Evolutionary conservation across 2,888 invertebrate species (phyloP), one percentile per base, ranked within the genome.

Genomic region (Chloroclysta siterata): DNA sequence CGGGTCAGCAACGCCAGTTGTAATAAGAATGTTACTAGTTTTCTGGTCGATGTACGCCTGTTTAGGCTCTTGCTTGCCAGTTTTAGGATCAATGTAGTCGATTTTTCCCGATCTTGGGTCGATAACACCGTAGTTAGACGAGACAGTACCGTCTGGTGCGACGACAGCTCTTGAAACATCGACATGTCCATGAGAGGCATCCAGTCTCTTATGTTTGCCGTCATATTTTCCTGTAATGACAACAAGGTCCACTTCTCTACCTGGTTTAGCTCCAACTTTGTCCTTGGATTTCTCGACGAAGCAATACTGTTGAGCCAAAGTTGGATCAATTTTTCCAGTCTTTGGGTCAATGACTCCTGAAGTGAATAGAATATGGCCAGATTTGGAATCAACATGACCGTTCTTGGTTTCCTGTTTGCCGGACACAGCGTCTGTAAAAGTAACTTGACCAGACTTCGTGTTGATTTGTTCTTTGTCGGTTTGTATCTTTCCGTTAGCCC

Each of bases 41-140:
- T 94, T 94, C n/a, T 94, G 93, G 75, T 96, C 96, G n/a, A 96
- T 92, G 75, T 95, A 94, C 1, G 96, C 96, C 80, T 95, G 94
- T 80, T 94, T 94, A 3, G 94, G 88, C 72, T 95, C 95, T 70
- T 92, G 94, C 77, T 95, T 95, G 22, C 95, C 95, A 0, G 95
- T 94, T 72, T 94, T 93, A 3, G 94, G 94, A 69, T 95, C 95
- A 14, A 94, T 85, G 3, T 94, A 94, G 67, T 95, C 93, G 53
- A 96, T 89, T 56, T 94, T 95, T 4, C 95, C 96, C 4, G 93
- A 93, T 75, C 91, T 94, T 0, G 95, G 94, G 80, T 96, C 95
- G 60, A 96, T 94, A 22, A 94, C 82, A 15, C 96, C 96, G 69
- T 95, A 95, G 77, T 95, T 95, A 0, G 95, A 95, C 64, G 87